These are phyloP conservation scores for Poecile montanus DNA, from an alignment of 2,797 vertebrate species.

Conservation along the genomic window DNA sequence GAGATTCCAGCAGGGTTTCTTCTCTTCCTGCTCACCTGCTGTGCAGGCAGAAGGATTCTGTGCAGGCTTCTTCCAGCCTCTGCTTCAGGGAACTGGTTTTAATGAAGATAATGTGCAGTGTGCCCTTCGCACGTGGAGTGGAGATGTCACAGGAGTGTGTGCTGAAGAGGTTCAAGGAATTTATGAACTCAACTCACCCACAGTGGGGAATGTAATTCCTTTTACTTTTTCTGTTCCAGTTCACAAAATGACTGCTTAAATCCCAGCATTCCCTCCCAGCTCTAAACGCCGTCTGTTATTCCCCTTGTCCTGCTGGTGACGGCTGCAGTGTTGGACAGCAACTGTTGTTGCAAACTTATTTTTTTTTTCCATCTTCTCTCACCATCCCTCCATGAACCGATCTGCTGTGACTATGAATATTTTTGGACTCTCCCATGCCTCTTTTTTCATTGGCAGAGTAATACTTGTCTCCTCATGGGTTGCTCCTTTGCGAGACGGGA, in stretches of 20 bases:
- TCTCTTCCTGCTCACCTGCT: neutral
- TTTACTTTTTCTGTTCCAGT: neutral
- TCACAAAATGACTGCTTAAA: neutral
- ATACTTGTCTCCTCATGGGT: neutral
- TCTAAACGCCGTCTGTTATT: neutral
- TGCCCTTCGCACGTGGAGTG: neutral
- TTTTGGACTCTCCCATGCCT: slow-evolving; percentile 11
- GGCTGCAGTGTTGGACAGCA: neutral
- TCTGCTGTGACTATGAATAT: neutral
- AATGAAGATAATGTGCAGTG: rapidly evolving
- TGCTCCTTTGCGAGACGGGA: neutral
- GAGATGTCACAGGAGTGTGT: neutral
- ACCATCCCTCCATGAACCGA: neutral
- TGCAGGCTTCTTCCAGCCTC: neutral
- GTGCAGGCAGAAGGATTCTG: neutral
- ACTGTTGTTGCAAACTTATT: neutral
- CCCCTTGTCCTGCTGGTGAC: neutral
- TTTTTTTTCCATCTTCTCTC: neutral
- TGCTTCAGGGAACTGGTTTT: neutral
- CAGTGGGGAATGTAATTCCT: neutral
- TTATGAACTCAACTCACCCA: neutral
- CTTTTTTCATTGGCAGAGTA: slow-evolving; percentile 3
- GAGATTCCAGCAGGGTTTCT: neutral
- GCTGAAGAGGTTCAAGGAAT: neutral
- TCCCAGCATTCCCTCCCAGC: neutral